A percentile compares a stretch with the other conserved stretches of the same genome.
These are phyloP conservation scores for Valencia hispanica DNA, from an alignment of 2,797 vertebrate genomes.

Conservation along the genomic window DNA sequence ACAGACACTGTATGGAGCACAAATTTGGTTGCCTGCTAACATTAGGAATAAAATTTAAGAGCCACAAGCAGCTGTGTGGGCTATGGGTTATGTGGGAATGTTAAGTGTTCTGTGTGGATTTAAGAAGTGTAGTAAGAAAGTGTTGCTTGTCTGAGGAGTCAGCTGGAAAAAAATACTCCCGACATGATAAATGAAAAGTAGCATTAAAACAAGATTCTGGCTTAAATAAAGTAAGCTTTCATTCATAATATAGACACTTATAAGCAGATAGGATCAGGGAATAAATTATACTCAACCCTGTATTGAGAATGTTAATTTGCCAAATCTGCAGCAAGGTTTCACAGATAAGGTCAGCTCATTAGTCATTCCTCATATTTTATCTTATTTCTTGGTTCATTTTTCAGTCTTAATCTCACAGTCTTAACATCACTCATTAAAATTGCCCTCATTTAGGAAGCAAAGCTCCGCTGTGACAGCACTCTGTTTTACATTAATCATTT, in stretches of 20 bases:
- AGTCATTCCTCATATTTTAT: slow-evolving; percentile 20
- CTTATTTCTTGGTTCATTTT: not conserved
- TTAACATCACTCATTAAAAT: slow-evolving; percentile 39
- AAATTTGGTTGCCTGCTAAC: slow-evolving; percentile 16
- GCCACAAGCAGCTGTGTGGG: slow-evolving; percentile 27
- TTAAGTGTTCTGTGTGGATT: slow-evolving; percentile 18
- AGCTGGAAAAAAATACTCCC: slow-evolving; percentile 5
- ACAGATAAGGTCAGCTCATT: slow-evolving; percentile 41
- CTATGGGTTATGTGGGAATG: slow-evolving; percentile 18
- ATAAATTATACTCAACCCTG: slow-evolving; percentile 21
- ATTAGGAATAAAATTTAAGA: slow-evolving; percentile 38
- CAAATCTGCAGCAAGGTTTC: slow-evolving; percentile 3
- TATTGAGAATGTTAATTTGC: slow-evolving; percentile 18
- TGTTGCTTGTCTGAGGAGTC: slow-evolving; percentile 9
- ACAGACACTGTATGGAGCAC: slow-evolving; percentile 11
- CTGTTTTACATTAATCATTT: slow-evolving; percentile 28
- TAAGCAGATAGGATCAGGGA: slow-evolving; percentile 23
- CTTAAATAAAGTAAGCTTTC: slow-evolving; percentile 20
- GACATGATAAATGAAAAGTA: slow-evolving; percentile 35
- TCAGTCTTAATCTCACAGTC: not conserved
- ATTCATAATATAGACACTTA: slow-evolving; percentile 42
- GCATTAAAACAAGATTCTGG: slow-evolving; percentile 32
- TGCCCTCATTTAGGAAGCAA: slow-evolving; percentile 21
- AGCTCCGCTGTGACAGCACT: not conserved
- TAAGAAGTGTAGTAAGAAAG: slow-evolving; percentile 12